phyloP scores from a whole-genome alignment of 2,797 vertebrate genomes.

The Tenualosa thibaudeaui region DNA sequence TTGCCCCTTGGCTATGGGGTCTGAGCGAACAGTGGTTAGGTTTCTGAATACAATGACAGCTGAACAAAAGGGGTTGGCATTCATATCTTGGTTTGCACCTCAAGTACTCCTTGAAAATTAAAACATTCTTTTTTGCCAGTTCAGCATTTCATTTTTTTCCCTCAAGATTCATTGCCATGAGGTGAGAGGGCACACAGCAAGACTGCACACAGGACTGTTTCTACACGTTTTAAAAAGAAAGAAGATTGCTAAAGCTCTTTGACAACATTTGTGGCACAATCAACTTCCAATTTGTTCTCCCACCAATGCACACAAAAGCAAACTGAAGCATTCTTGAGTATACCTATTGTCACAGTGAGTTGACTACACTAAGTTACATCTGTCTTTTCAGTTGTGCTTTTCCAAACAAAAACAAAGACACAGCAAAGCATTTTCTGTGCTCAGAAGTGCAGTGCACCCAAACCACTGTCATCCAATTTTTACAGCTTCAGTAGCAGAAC shows the following conservation, averaged over 20 bases:
- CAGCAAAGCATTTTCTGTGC: not conserved
- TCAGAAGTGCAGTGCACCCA: not conserved
- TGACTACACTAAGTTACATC: not conserved
- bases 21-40: not conserved
- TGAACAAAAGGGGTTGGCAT: not conserved
- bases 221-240: not conserved
- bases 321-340: not conserved
- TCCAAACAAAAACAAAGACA: not conserved
- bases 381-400: not conserved
- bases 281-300: not conserved
- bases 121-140: conserved; percentile 20
- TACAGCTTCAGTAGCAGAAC: not conserved
- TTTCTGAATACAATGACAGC: not conserved
- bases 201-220: not conserved
- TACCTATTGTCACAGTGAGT: not conserved
- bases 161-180: not conserved
- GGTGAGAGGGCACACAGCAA: not conserved
- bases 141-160: conserved; percentile 3
- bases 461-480: not conserved
- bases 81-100: not conserved
- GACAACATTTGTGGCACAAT: not conserved
- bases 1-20: not conserved
- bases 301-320: not conserved
- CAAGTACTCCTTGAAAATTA: not conserved
- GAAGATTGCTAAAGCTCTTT: not conserved